Evolutionary conservation across 2,797 vertebrate genomes (phyloP), one percentile per base, ranked within the genome.

Genomic region (Discoglossus pictus): DNA sequence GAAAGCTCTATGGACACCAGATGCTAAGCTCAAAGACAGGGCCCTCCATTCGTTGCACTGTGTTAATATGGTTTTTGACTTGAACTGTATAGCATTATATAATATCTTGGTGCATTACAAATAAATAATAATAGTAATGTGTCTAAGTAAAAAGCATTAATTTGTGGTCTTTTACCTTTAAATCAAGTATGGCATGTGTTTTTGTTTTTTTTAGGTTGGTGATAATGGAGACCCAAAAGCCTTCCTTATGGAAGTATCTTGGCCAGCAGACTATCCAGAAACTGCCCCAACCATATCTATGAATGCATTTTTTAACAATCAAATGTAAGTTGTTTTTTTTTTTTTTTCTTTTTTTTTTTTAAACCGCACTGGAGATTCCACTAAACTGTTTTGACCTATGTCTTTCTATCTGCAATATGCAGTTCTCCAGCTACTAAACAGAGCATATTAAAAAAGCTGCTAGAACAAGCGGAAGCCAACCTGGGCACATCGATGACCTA

Each of bases 401-500:
- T n/a, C 20, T 16, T 63, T 56, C 12, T 52, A 4, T 40, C 6
- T 70, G 11, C 10, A 50, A 51, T 15, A 17, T 76, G 21, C 43
- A 91, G 89, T 77, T 82, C 86, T 18, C 63, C 86, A 21, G 83
- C 89, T 21, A 86, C 93, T 10, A 99, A 99, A 74, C 87, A 86
- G 83, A 80, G 80, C 68, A 95, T 99, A 69, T 68, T 93, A 71
- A 87, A 83, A 1, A 93, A 92, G 77, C 79, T 98, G 74, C 90
- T 91, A 72, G 92, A 95, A 73, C 93, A 98, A 70, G 94, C 92
- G 54, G 92, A 96, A 75, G 86, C 83, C 0, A 96, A 96, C 76
- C 90, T 99, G 20, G 96, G 97, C 54, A 92, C 92, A 0, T 92
- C 96, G 2, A 99, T 98, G 97, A 96, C 94, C 68, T 99, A 97